Evolutionary conservation across 2,888 invertebrate genomes (phyloP).

Genomic region (Drosophila mayaguana): DNA sequence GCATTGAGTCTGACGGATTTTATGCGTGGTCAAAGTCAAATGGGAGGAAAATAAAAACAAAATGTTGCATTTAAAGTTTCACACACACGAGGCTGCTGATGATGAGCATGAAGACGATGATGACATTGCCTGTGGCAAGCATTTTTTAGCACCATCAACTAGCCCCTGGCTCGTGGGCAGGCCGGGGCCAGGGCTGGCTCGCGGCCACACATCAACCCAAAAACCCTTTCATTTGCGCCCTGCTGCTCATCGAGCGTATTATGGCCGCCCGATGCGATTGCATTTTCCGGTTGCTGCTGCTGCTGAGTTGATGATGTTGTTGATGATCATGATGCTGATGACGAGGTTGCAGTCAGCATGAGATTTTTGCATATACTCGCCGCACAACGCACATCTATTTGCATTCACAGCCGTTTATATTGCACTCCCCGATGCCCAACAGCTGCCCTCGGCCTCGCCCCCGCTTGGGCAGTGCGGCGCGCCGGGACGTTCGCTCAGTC

Average conservation of each 20-base stretch:
- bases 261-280: slow-evolving; percentile 45
- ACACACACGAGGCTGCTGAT: slow-evolving; percentile 15
- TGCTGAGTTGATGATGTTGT: slow-evolving; percentile 5
- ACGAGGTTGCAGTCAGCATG: slow-evolving; percentile 53
- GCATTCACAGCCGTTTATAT: slow-evolving; percentile 59
- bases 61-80: slow-evolving; percentile 55
- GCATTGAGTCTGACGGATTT: neutral
- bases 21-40: slow-evolving; percentile 47
- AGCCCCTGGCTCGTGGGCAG: neutral
- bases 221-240: slow-evolving; percentile 1
- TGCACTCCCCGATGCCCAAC: slow-evolving; percentile 17
- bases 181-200: neutral
- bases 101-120: slow-evolving; percentile 16
- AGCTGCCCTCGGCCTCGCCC: no score
- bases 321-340: slow-evolving; percentile 27
- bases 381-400: slow-evolving; percentile 57
- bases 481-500: slow-evolving; percentile 48
- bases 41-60: slow-evolving; percentile 47
- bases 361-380: slow-evolving; percentile 46
- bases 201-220: slow-evolving; percentile 18
- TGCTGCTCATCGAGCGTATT: slow-evolving; percentile 19
- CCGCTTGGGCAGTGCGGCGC: neutral
- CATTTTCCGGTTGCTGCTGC: slow-evolving; percentile 35
- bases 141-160: slow-evolving; percentile 29
- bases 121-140: slow-evolving; percentile 28